Base-by-base conservation (phyloP, 2,797 vertebrate genomes). In the Notoglanidium macrostoma region DNA sequence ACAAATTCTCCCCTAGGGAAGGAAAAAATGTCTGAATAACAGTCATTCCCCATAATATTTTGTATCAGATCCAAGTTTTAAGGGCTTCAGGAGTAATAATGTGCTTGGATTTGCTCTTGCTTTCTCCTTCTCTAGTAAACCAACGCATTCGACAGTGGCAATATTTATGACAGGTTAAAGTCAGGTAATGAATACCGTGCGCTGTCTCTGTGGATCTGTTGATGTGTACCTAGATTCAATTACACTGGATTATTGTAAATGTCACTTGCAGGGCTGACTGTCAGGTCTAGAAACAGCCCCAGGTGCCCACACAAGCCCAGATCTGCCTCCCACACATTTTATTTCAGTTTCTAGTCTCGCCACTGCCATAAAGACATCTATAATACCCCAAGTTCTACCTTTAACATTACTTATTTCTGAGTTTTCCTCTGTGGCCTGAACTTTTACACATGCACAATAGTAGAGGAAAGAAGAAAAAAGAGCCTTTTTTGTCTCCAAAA, bases 181-280 rank as follows among this genome's bases (percentile, higher is more conserved):
- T 89, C 83, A 65, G 19, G 8, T 21, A 88, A 86, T 76, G 57
- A 89, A 63, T 87, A 82, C 67, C 86, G 78, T 73, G 85, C 86
- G 55, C 82, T 78, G 73, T 57, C 67, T 84, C 89, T 79, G 74
- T 91, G 90, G 89, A 87, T 90, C 68, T 70, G 89, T 29, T 57
- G 32, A 77, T 68, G 57, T 63, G 51, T 85, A 87, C 55, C 54
- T 23, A 85, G 73, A 90, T 84, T 90, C 91, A 92, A 90, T 93
- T 92, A 92, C 86, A 83, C 83, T 93, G 87, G 88, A 92, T 94
- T 91, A 93, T 92, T 91, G 89, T 94, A 88, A 94, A 93, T 92
- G 92, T 94, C 91, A 89, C 88, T 91, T 94, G 90, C 88, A 87
- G 92, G 91, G 91, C 91, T 90, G 90, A 90, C 93, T 93, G 93